Evolutionary conservation across 1,140 invertebrate genomes (phyloP), one percentile per base, ranked within the genome.

Genomic region (Leguminivora glycinivorella): DNA sequence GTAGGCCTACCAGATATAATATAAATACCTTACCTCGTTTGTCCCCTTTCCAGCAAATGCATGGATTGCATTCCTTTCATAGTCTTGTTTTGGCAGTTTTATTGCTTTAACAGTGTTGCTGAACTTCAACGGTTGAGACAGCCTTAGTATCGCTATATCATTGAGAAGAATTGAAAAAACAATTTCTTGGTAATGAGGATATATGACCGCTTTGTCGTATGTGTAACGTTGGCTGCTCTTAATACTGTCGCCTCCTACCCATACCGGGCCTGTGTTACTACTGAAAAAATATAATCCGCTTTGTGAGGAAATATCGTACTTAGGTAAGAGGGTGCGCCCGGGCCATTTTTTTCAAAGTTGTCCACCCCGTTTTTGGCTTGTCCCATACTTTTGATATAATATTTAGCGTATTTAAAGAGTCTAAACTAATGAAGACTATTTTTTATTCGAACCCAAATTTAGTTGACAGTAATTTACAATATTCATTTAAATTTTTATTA

Each of bases 131-230:
- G 74, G 75, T 6, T 52, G 26, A 5, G 68, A n/a, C 1, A 80
- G 67, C n/a, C 66, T 52, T 56, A 82, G 63, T 9, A 82, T 3
- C 12, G 80, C 80, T 2, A 82, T 67, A 34, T 82, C 80, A 10
- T 80, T 68, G 3, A 73, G 0, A 2, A 73, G 75, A 9, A 75
- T 26, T 19, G 52, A 9, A 3, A 22, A 22, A 22, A 19, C 9
- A 22, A 52, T 52, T n/a, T 9, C 17, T 19, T 22, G 2, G 19
- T 22, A 52, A 22, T 52, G 17, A 17, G 47, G 47, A 52, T 52
- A 19, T 6, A 52, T 6, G 7, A 52, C 47, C 0, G 47, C 47
- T 10, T 52, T n/a, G 10, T 22, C 1, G 19, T 52, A 52, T 9
- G 0, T 22, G 47, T 52, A 22, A 9, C 2, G 5, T 22, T 22